Evolutionary conservation across 92 coral and sea anemone genomes (phyloP), one percentile per base, ranked within the genome.

Genomic region (Diadumene lineata): DNA sequence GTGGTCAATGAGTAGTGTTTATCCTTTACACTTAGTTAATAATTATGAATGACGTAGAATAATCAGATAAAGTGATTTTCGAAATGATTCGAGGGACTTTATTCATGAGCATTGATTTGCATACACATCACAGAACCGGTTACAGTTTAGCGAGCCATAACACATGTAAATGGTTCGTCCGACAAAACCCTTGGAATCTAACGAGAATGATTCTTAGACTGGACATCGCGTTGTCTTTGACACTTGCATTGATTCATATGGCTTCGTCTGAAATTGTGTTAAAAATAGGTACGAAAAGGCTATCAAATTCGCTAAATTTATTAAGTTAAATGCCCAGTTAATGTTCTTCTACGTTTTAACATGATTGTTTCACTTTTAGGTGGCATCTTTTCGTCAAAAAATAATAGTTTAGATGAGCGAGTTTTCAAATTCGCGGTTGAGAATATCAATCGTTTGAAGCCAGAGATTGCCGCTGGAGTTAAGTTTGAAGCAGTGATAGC

Each of bases 391-490:
- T 51, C 83, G 22, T 43, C 77, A 16, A 46, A 56, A 31, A 82
- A 81, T 28, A 57, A 58, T 16, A 82, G 80, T 60, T 21, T 84
- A 0, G 92, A 88, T 9, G 92, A 79, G 44, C 58, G 64, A 22
- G 79, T 74, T 27, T 88, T 88, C 68, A 62, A 78, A 27, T 88
- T 88, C 53, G 92, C 92, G 7, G 56, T 88, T 6, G 63, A 72
- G n/a, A 68, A 65, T 43, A 55, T 88, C 29, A 80, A 80, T 72
- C 74, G 57, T 31, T 50, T 82, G 44, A 24, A 28, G n/a, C n/a
- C n/a, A n/a, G n/a, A n/a, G 7, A 30, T 76, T 33, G 63, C 69
- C 2, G 15, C 82, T 0, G 78, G 82, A 9, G 51, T 80, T 1
- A 80, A 63, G 17, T 60, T 88, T 19, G 66, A n/a, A 25, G 60